Evolutionary conservation across 2,797 vertebrate species (phyloP).

Genomic region (Aulostomus chinensis): DNA sequence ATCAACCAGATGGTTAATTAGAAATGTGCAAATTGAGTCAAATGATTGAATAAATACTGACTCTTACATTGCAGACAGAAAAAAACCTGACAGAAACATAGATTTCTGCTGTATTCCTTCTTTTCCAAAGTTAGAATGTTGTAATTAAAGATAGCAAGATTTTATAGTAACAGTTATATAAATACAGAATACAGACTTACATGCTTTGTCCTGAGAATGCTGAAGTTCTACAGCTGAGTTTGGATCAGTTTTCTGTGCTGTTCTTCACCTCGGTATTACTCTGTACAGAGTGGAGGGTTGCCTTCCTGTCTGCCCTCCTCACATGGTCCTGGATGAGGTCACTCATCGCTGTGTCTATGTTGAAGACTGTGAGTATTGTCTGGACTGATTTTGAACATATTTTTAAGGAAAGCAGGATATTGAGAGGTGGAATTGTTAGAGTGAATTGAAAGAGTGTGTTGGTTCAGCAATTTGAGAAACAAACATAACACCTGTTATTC

Average conservation of each 20-base stretch:
- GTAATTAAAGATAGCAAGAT: too few species aligned
- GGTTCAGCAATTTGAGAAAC: too few species aligned
- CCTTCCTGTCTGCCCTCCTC: slow-evolving; percentile 85
- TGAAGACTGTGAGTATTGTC: slow-evolving; percentile 88
- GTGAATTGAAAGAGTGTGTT: too few species aligned
- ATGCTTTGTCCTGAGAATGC: neutral
- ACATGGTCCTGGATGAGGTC: slow-evolving; percentile 93
- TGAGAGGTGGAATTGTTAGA: too few species aligned
- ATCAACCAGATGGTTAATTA: neutral
- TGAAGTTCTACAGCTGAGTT: neutral
- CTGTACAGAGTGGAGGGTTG: slow-evolving; percentile 92
- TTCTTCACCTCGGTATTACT: slow-evolving; percentile 9
- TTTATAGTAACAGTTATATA: neutral
- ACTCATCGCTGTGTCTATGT: slow-evolving; percentile 90
- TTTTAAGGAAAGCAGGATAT: neutral
- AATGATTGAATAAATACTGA: too few species aligned
- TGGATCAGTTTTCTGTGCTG: neutral
- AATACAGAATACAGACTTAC: neutral
- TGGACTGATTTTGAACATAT: neutral
- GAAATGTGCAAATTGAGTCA: too few species aligned
- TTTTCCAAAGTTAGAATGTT: too few species aligned
- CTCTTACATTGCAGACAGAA: too few species aligned
- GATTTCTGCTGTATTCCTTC: neutral
- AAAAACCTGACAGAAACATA: too few species aligned
- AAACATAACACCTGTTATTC: too few species aligned